Conservation (phyloP, 2,113 vertebrate species). For the Dasyprocta punctata region DNA sequence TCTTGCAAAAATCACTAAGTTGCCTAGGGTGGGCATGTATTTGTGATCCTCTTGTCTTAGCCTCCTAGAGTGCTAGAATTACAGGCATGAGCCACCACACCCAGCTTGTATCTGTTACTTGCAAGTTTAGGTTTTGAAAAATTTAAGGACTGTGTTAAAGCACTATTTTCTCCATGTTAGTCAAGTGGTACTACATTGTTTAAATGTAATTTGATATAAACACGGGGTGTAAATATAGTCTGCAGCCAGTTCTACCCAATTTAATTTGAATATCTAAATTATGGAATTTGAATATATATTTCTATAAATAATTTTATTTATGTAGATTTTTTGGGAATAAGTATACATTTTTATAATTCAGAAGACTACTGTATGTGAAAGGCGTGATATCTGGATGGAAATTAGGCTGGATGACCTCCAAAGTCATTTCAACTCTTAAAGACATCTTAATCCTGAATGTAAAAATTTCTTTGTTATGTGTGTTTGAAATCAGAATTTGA, state of each 20-base stretch:
- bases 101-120: neutral
- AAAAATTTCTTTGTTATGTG: conserved; percentile 32
- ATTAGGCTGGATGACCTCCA: conserved; percentile 58
- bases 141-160: conserved; percentile 29
- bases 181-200: conserved; percentile 34
- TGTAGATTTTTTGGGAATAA: conserved; percentile 70
- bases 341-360: conserved; percentile 79
- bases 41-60: neutral
- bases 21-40: neutral
- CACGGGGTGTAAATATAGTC: conserved; percentile 59
- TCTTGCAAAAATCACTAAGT: neutral
- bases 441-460: conserved; percentile 63
- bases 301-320: conserved; percentile 78
- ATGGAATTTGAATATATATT: conserved; percentile 73
- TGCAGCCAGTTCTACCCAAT: conserved; percentile 39
- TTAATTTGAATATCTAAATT: conserved; percentile 76
- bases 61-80: neutral
- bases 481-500: conserved; percentile 57
- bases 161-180: conserved; percentile 37
- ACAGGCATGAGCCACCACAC: neutral
- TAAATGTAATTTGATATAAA: conserved; percentile 49
- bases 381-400: conserved; percentile 46
- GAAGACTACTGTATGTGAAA: conserved; percentile 69
- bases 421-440: conserved; percentile 62
- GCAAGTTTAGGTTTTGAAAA: conserved; percentile 53